Percentiles rank a stretch among this genome's conserved stretches.
Evolutionary conservation across 2,113 vertebrate species (phyloP).

Genomic region (Engystomops pustulosus): DNA sequence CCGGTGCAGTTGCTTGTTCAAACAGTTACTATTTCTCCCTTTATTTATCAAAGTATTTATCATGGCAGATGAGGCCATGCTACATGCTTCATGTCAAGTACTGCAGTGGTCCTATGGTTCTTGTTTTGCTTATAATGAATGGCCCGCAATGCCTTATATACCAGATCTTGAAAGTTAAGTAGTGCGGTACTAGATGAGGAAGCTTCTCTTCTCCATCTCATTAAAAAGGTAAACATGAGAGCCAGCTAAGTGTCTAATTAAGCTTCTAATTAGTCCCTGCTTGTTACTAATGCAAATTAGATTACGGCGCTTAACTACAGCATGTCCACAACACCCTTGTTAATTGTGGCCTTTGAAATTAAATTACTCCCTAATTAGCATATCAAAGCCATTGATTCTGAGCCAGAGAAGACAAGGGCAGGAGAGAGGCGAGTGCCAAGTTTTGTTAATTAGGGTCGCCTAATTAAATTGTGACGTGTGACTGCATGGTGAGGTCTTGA

Average conservation of each 20-base stretch:
- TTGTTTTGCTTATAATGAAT: neutral
- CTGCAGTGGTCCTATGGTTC: neutral
- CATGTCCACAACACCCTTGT: conserved; percentile 99
- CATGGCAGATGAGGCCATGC: neutral
- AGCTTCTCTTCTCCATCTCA: conserved; percentile 91
- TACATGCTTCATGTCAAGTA: neutral
- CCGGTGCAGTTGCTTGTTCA: too few species aligned
- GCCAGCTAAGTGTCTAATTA: conserved; percentile 99
- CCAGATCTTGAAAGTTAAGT: conserved; percentile 57
- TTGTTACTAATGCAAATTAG: conserved; percentile 99
- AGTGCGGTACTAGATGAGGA: conserved; percentile 72
- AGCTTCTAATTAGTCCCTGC: conserved; percentile 99
- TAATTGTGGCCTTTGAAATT: conserved; percentile 99
- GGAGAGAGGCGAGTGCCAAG: conserved; percentile 96
- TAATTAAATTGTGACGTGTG: conserved; percentile 95
- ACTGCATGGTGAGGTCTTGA: conserved; percentile 34
- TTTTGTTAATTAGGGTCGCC: conserved; percentile 97
- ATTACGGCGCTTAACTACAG: conserved; percentile 99
- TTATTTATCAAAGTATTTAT: too few species aligned
- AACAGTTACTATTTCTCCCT: too few species aligned
- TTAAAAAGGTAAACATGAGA: conserved; percentile 99
- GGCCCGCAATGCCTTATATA: neutral
- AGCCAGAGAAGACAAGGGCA: conserved; percentile 85
- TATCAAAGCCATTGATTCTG: conserved; percentile 99
- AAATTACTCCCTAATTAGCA: conserved; percentile 99